A percentile compares a stretch with the other conserved stretches of the same genome.
These are phyloP conservation scores for Trochalopteron elliotii DNA, from an alignment of 2,113 vertebrate species.

Conservation along the genomic window DNA sequence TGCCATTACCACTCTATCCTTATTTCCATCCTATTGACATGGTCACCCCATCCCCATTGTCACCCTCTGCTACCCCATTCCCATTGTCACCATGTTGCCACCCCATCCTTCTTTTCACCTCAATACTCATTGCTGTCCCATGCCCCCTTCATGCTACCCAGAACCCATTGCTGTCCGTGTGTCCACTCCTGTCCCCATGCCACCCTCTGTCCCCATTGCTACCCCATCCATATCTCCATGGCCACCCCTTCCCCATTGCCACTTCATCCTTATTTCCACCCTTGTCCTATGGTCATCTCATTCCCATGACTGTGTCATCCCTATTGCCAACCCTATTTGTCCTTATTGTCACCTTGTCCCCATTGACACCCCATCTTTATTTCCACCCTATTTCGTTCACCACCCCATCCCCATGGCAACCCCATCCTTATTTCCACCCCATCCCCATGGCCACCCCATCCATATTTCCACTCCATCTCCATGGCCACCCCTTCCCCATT, in stretches of 20 bases:
- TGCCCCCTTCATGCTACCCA: not conserved
- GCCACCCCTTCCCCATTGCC: accelerated
- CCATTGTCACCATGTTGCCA: not conserved
- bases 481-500: conserved; percentile 19
- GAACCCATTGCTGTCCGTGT: not conserved
- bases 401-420: not conserved
- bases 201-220: too few relatives aligned
- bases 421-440: not conserved
- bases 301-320: not conserved
- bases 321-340: too few relatives aligned
- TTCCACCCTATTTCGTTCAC: not conserved
- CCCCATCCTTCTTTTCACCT: not conserved
- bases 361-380: not conserved
- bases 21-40: not conserved
- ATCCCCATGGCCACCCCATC: accelerated
- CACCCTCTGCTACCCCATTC: not conserved
- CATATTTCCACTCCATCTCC: too few relatives aligned
- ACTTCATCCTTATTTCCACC: not conserved
- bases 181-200: not conserved
- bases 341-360: not conserved
- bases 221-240: not conserved
- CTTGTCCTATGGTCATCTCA: accelerated
- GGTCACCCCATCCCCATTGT: not conserved
- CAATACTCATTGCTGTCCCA: accelerated
- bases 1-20: too few relatives aligned